Percentiles rank a stretch among this genome's conserved stretches.
Conservation (phyloP, 1,140 invertebrate species). For the Diorhabda sublineata region DNA sequence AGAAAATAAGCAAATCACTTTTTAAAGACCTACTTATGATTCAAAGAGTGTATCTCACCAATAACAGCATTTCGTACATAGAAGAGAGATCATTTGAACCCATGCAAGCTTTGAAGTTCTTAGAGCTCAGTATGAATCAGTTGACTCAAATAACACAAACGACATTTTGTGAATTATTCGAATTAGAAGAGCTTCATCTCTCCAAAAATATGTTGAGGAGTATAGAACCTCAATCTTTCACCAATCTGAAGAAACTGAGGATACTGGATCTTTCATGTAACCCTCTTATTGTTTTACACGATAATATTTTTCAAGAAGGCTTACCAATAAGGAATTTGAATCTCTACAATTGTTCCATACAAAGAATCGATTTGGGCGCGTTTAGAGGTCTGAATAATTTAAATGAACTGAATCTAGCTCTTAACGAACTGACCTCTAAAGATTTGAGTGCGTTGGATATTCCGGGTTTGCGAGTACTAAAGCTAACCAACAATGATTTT, state of each 20-base stretch:
- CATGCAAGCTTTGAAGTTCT: constrained; percentile 68
- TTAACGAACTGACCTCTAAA: constrained; percentile 65
- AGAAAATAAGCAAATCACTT: constrained; percentile 64
- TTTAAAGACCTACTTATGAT: constrained; percentile 72
- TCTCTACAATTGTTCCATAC: constrained; percentile 59
- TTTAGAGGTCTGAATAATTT: constrained; percentile 63
- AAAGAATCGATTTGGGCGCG: constrained; percentile 58
- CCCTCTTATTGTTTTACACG: constrained; percentile 52
- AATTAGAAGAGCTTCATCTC: constrained; percentile 63
- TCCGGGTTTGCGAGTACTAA: constrained; percentile 65
- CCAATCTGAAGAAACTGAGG: constrained; percentile 56
- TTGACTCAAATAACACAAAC: constrained; percentile 60
- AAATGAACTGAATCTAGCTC: constrained; percentile 65
- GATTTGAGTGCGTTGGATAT: constrained; percentile 67
- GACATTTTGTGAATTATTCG: constrained; percentile 66
- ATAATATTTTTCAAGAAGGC: constrained; percentile 58
- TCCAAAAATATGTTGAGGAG: constrained; percentile 55
- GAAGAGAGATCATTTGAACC: constrained; percentile 74
- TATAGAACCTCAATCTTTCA: constrained; percentile 58
- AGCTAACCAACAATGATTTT: constrained; percentile 74
- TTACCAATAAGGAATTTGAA: constrained; percentile 56
- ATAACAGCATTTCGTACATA: constrained; percentile 76
- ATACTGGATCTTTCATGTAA: constrained; percentile 63
- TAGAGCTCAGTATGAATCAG: constrained; percentile 75
- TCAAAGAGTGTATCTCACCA: constrained; percentile 74